A percentile compares a stretch with the other conserved stretches of the same genome.
phyloP scores from a whole-genome alignment of 2,888 invertebrate species.

The Perdita meconis region DNA sequence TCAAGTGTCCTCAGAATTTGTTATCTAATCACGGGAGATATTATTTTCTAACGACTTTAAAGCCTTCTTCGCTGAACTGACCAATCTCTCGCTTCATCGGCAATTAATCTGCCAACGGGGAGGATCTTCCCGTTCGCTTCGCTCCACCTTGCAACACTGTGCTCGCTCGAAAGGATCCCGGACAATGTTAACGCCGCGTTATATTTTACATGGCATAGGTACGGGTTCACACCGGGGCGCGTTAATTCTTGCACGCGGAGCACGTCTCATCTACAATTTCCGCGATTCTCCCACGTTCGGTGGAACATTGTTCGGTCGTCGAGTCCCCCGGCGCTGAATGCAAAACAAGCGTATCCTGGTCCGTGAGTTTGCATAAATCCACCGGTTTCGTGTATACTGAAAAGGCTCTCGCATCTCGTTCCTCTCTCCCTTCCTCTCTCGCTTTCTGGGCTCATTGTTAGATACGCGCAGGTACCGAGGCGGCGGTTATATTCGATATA shows the following conservation, averaged over 20 bases:
- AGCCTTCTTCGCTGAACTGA: too few species aligned
- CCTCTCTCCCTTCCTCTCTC: background rate
- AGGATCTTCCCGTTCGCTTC: background rate
- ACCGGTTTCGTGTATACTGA: conserved; percentile 34
- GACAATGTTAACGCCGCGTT: conserved; percentile 10
- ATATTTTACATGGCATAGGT: conserved; percentile 26
- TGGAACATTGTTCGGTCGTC: conserved; percentile 44
- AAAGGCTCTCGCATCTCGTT: conserved; percentile 10
- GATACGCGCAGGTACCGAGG: conserved; percentile 1
- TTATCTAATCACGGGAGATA: too few species aligned
- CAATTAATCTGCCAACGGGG: too few species aligned
- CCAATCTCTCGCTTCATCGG: too few species aligned
- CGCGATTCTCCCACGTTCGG: conserved; percentile 62
- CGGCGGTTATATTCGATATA: conserved; percentile 31
- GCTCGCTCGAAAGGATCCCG: conserved; percentile 13
- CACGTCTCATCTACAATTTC: conserved; percentile 54
- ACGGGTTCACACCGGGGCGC: conserved; percentile 33
- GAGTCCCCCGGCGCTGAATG: conserved; percentile 20
- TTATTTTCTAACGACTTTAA: too few species aligned
- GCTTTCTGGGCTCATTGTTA: background rate
- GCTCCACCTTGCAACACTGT: background rate
- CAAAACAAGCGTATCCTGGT: conserved; percentile 45
- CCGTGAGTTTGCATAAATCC: conserved; percentile 54
- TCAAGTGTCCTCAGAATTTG: too few species aligned
- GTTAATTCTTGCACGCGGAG: conserved; percentile 46